Base-by-base conservation (phyloP, 2,888 invertebrate genomes). In the Carcina quercana region DNA sequence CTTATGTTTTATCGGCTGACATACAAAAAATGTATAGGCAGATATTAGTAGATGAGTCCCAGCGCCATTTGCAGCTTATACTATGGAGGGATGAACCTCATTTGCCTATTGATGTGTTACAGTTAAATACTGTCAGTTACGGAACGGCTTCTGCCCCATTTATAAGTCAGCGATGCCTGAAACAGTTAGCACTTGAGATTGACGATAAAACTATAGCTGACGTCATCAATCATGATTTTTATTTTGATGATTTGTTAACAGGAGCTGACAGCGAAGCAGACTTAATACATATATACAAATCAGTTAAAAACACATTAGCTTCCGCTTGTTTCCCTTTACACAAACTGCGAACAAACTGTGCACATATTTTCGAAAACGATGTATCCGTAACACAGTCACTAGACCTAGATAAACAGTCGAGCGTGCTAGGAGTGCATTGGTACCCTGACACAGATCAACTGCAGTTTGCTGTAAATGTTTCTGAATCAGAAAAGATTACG, bases 241-340 rank as follows among this genome's bases (percentile, higher is more conserved):
- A 50, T 30, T 10, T 40, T 1, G 50, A 51, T 13, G 51, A 50
- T 34, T 15, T 50, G 0, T n/a, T 25, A 2, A 43, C 42, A 3
- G 51, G 21, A 6, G 6, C 6, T 21, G 5, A 21, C 5, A 21
- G 8, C 10, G 21, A n/a, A 21, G 5, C 5, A 6, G 21, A 21
- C 6, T 21, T 21, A 21, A 4, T 3, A 21, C 21, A 21, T 21
- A 21, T 21, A n/a, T 21, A 21, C n/a, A 21, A 21, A 6, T 7
- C 8, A 6, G 21, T 21, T 4, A n/a, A 6, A 6, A 21, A 21
- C 3, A 10, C 10, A n/a, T 21, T 21, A 21, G 21, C 6, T 6
- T 21, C 21, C 6, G 21, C 21, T n/a, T 40, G 46, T 33, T 39
- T 47, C 11, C 38, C 42, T 1, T 13, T 52, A n/a, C 40, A 30